A percentile compares a stretch with the other conserved stretches of the same genome.
phyloP scores from a whole-genome alignment of 1,140 invertebrate species.

The Tetramorium alpestre region DNA sequence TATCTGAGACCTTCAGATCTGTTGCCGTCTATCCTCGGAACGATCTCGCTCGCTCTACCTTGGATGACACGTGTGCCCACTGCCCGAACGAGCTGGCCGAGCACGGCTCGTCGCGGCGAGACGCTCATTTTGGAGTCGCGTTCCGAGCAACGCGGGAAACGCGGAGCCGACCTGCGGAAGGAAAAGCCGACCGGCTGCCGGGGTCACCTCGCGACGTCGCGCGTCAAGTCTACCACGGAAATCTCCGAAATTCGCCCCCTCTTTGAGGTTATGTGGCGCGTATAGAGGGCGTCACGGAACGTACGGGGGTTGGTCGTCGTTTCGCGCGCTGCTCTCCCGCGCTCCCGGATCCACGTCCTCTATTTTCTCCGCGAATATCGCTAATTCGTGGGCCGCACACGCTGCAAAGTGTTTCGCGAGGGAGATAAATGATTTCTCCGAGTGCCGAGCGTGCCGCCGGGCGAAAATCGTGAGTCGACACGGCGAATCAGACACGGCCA shows the following conservation, averaged over 20 bases:
- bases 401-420: conserved; percentile 6
- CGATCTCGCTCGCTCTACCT: background rate
- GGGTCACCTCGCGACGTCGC: background rate
- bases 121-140: conserved; percentile 32
- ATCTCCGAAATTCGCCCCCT: conserved; percentile 34
- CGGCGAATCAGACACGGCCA: conserved; percentile 61
- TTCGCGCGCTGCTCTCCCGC: conserved; percentile 85
- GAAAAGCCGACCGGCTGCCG: no score
- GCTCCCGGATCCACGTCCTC: conserved; percentile 74
- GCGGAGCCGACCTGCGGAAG: background rate
- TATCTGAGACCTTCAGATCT: no score
- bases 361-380: conserved; percentile 71
- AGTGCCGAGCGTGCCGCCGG: background rate
- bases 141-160: no score
- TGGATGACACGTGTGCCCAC: background rate
- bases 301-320: conserved; percentile 82
- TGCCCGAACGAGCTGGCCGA: background rate
- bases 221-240: background rate
- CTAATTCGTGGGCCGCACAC: conserved; percentile 8
- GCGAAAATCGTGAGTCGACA: conserved; percentile 54
- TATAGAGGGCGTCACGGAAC: conserved; percentile 84
- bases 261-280: conserved; percentile 83
- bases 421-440: conserved; percentile 52
- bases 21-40: no score
- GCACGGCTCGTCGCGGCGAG: background rate